Evolutionary conservation across 2,888 invertebrate species (phyloP), one percentile per base, ranked within the genome.

Genomic region (Apodemia duryi): DNA sequence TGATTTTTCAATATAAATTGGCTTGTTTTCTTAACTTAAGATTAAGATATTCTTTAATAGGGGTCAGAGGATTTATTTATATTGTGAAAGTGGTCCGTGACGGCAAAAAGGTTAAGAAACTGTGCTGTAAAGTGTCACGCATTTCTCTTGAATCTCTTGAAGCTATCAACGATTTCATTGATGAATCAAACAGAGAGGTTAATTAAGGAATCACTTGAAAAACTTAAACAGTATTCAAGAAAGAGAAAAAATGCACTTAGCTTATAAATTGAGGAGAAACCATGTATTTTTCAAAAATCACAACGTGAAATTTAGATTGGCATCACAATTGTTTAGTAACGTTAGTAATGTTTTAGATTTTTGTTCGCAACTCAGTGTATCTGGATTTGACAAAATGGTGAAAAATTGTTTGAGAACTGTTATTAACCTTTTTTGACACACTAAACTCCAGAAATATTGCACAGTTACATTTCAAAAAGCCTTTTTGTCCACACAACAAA

Each of bases 81-180:
- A 61, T 61, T 35, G 38, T 38, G 61, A 38, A 38, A 61, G 35
- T 61, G 61, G 38, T 61, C 35, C 38, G 32, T 61, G 61, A 61
- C 35, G 32, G 61, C 38, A 61, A 38, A 61, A 61, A 61, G 61
- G 35, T 61, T 61, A 61, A 61, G 61, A 61, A 61, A 61, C 61
- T 32, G 11, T 61, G 61, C 11, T 21, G 21, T 21, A 21, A 21
- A 21, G 21, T 21, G 21, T 21, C 21, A 21, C 21, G 21, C 21
- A 21, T 21, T 21, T 21, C 21, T 21, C 21, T 21, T 21, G 21
- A 21, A 21, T 21, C 21, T 21, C 21, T 21, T 41, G 35, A 35
- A 35, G 35, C 35, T 5, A 35, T 5, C 6, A 35, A 35, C 35
- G 35, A 5, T 35, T 35, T 35, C 6, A 35, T 35, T 35, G 35